phyloP scores from a whole-genome alignment of 35 echinoderm and acorn worm species.

The Apostichopus japonicus region DNA sequence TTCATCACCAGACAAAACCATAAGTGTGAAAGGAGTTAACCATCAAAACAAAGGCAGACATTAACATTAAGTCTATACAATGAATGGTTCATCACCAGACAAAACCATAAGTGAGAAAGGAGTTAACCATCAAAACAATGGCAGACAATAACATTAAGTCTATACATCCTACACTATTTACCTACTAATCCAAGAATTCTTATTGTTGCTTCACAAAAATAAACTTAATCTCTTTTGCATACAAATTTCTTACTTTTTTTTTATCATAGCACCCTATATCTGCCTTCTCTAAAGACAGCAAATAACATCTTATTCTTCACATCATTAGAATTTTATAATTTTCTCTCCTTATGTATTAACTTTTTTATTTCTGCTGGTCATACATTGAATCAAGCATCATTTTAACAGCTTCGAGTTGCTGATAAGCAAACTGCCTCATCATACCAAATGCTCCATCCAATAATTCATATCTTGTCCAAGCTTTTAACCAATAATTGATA shows the following conservation, averaged over 20 bases:
- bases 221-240: conserved; percentile 48
- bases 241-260: conserved; percentile 36
- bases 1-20: neutral
- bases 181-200: neutral
- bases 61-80: neutral
- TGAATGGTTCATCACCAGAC: neutral
- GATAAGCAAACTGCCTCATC: too few species aligned
- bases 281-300: conserved; percentile 11
- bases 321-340: too few species aligned
- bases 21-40: neutral
- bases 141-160: neutral
- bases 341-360: too few species aligned
- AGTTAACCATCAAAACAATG: neutral
- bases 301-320: neutral
- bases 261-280: conserved; percentile 27
- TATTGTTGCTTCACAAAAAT: conserved; percentile 33
- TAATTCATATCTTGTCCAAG: too few species aligned
- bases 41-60: neutral
- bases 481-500: too few species aligned
- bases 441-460: too few species aligned
- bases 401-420: too few species aligned
- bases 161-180: neutral
- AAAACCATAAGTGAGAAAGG: neutral
- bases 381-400: too few species aligned
- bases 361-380: too few species aligned